Base-by-base conservation (phyloP, 2,888 invertebrate genomes). In the Sesamia inferens region DNA sequence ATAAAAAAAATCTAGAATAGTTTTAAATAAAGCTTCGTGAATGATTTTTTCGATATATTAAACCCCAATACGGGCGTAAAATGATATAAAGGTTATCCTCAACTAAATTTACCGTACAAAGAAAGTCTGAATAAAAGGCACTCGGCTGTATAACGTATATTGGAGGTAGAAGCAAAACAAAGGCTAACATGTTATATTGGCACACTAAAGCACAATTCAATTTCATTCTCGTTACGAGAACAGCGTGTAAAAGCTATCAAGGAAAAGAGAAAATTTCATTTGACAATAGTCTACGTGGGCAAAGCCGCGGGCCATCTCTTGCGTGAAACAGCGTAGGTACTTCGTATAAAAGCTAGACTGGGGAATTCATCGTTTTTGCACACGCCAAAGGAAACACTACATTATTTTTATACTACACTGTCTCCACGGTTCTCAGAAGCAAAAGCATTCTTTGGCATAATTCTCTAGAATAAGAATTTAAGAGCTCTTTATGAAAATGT, bases 131-230 rank as follows among this genome's bases (percentile, higher is more conserved):
- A 51, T 31, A 81, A 65, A 66, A 76, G 64, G 16, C 19, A 39
- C 58, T 77, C 55, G n/a, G 47, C 54, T 71, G 67, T 70, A 81
- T 74, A 78, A 81, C 59, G 68, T 78, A 51, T 74, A 74, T 47
- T 47, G 65, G 14, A 67, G n/a, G 22, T 58, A 65, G 51, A 31
- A 80, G 10, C 64, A 75, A 76, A 81, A 77, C 77, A 81, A 76
- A 79, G n/a, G 78, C 65, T 81, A 76, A 81, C 82, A 66, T 66
- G 78, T 77, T 79, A 62, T 79, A 81, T 81, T 81, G 78, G 63
- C 76, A 62, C 62, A 62, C 54, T 77, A 77, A 77, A 82, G 64
- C 48, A 69, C 57, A 79, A 81, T 75, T 75, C 75, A 81, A 79
- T 83, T 83, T 79, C 48, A 75, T 69, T 62, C 69, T 68, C 57